Percentiles rank a stretch among this genome's conserved stretches.
These are phyloP conservation scores for Dunckerocampus dactyliophorus DNA, from an alignment of 2,113 vertebrate genomes.

Conservation along the genomic window DNA sequence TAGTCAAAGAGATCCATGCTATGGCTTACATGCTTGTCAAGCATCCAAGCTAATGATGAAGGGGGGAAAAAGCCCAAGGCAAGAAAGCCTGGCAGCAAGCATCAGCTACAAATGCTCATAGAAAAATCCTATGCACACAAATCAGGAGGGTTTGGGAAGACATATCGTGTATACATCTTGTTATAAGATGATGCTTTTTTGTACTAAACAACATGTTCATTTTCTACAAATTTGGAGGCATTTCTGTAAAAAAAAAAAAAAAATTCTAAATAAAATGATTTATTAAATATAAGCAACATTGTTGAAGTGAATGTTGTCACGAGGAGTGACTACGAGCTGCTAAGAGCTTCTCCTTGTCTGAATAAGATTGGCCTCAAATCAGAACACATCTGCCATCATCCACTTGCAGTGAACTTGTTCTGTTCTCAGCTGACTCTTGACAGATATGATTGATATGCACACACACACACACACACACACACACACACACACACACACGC, in stretches of 20 bases:
- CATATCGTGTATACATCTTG: too few relatives aligned
- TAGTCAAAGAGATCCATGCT: constrained; percentile 92
- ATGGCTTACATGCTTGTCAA: constrained; percentile 89
- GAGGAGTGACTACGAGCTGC: too few relatives aligned
- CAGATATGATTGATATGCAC: background rate
- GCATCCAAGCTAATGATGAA: constrained; percentile 84
- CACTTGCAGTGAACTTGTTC: background rate
- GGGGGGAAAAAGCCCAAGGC: constrained; percentile 75
- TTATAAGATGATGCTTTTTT: too few relatives aligned
- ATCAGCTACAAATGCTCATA: constrained; percentile 2
- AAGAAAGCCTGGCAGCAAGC: constrained; percentile 13
- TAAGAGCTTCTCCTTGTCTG: background rate
- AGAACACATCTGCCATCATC: constrained; percentile 5
- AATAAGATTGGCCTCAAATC: background rate
- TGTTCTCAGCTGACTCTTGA: background rate
- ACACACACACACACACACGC: too few relatives aligned
- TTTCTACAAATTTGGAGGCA: too few relatives aligned
- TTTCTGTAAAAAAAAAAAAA: too few relatives aligned
- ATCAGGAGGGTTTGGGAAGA: too few relatives aligned
- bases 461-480: constrained; percentile 5
- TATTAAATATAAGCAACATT: too few relatives aligned
- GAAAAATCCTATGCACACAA: too few relatives aligned
- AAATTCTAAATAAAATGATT: too few relatives aligned
- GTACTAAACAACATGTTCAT: too few relatives aligned
- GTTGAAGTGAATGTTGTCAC: too few relatives aligned